A percentile compares a stretch with the other conserved stretches of the same genome.
phyloP scores from a whole-genome alignment of 2,888 invertebrate species.

The Aphidius colemani region DNA sequence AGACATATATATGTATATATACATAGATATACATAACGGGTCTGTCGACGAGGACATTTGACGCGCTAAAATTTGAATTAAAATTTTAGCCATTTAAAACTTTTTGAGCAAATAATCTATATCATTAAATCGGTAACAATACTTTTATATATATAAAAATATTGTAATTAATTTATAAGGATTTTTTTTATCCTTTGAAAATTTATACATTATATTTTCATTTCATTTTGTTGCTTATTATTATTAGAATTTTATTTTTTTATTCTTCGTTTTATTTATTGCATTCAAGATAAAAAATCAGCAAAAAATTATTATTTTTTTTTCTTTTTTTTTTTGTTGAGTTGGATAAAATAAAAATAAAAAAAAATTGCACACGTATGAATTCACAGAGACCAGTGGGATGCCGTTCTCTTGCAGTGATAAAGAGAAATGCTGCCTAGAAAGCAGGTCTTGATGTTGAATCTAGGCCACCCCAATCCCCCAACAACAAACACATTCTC shows the following conservation, averaged over 20 bases:
- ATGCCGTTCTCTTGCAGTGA: slow-evolving; percentile 47
- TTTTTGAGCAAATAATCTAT: too few species aligned
- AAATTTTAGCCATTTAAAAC: not conserved
- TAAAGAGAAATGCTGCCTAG: slow-evolving; percentile 61
- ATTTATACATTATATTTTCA: too few species aligned
- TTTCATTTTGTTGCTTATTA: not conserved
- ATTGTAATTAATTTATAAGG: too few species aligned
- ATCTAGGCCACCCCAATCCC: slow-evolving; percentile 58
- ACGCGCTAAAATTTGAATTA: slow-evolving; percentile 29
- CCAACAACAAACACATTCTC: slow-evolving; percentile 50
- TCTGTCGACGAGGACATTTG: not conserved
- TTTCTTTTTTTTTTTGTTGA: slow-evolving; percentile 11
- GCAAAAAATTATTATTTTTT: slow-evolving; percentile 5
- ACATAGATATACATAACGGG: slow-evolving; percentile 2
- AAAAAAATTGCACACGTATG: not conserved
- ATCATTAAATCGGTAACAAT: too few species aligned
- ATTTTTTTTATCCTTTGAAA: too few species aligned
- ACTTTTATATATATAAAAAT: too few species aligned
- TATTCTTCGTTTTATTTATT: not conserved
- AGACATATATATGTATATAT: not conserved
- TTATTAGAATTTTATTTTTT: not conserved
- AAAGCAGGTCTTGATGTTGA: slow-evolving; percentile 58
- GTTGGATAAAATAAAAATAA: too few species aligned
- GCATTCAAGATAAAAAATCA: not conserved
- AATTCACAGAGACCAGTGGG: slow-evolving; percentile 14